A percentile compares a stretch with the other conserved stretches of the same genome.
Conservation (phyloP, 2,888 invertebrate genomes). For the Leptinotarsa juncta region DNA sequence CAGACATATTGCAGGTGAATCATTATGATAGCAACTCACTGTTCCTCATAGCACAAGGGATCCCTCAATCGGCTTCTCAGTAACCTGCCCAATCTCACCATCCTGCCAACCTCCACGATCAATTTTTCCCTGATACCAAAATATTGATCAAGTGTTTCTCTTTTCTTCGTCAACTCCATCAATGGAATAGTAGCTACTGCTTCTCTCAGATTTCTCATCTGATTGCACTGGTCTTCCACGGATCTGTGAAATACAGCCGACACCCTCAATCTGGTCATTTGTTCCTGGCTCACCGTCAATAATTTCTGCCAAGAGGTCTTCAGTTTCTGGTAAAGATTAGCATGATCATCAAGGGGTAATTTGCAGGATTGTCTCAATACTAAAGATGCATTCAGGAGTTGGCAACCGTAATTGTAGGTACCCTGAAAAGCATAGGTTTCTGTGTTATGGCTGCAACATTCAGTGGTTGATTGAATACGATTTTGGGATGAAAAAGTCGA, state of each 20-base stretch:
- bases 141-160: slow-evolving; percentile 68
- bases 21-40: slow-evolving; percentile 45
- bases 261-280: slow-evolving; percentile 79
- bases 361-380: slow-evolving; percentile 80
- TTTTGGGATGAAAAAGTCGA: too few species aligned
- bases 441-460: too few species aligned
- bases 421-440: slow-evolving; percentile 68
- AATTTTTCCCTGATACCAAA: slow-evolving; percentile 73
- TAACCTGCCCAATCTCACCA: slow-evolving; percentile 77
- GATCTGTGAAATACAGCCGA: slow-evolving; percentile 80
- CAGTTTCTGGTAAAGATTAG: slow-evolving; percentile 70
- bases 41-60: slow-evolving; percentile 61
- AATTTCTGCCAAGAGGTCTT: slow-evolving; percentile 78
- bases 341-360: slow-evolving; percentile 71
- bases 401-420: slow-evolving; percentile 84
- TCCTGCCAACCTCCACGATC: slow-evolving; percentile 77
- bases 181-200: slow-evolving; percentile 68
- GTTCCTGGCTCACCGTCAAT: slow-evolving; percentile 78
- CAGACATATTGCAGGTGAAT: background rate
- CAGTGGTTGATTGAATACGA: too few species aligned
- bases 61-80: slow-evolving; percentile 75
- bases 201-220: slow-evolving; percentile 71
- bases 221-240: slow-evolving; percentile 73
- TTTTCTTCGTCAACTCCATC: slow-evolving; percentile 65
- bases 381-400: slow-evolving; percentile 79